phyloP scores from a whole-genome alignment of 2,888 invertebrate genomes.

The Pyralis farinalis region DNA sequence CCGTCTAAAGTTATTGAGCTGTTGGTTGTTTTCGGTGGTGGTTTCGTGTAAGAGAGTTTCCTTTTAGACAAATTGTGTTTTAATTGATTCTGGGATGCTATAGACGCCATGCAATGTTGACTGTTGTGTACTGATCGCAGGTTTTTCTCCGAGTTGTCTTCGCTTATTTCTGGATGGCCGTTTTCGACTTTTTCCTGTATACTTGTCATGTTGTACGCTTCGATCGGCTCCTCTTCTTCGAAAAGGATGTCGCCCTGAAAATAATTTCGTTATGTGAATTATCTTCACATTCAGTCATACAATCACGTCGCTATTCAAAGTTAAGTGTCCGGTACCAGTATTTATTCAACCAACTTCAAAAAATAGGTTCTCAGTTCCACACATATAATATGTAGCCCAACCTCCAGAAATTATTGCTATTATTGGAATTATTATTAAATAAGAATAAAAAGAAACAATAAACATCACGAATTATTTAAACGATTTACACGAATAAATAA shows the following conservation, averaged over 20 bases:
- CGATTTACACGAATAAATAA: too few species aligned
- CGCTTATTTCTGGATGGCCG: slow-evolving; percentile 11
- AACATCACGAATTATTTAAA: too few species aligned
- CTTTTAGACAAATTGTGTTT: slow-evolving; percentile 55
- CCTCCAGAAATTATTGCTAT: too few species aligned
- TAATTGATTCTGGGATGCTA: slow-evolving; percentile 41
- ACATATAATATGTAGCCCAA: too few species aligned
- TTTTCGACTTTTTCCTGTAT: slow-evolving; percentile 22
- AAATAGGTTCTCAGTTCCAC: too few species aligned
- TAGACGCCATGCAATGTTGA: slow-evolving; percentile 33
- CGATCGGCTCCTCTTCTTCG: slow-evolving; percentile 63
- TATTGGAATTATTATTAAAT: too few species aligned
- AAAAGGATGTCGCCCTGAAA: slow-evolving; percentile 69
- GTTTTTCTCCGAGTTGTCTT: slow-evolving; percentile 9
- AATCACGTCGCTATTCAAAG: too few species aligned
- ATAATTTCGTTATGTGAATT: slow-evolving; percentile 13
- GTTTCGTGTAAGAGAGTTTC: slow-evolving; percentile 55
- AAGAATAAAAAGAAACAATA: too few species aligned
- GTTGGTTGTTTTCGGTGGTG: slow-evolving; percentile 54
- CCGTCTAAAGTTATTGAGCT: slow-evolving; percentile 82
- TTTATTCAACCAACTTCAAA: too few species aligned
- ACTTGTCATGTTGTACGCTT: slow-evolving; percentile 37
- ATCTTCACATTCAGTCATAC: too few species aligned
- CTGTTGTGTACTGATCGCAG: slow-evolving; percentile 32
- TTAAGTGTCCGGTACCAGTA: too few species aligned